Base-by-base conservation (phyloP, 2,113 vertebrate species). In the Oenanthe oenanthe region DNA sequence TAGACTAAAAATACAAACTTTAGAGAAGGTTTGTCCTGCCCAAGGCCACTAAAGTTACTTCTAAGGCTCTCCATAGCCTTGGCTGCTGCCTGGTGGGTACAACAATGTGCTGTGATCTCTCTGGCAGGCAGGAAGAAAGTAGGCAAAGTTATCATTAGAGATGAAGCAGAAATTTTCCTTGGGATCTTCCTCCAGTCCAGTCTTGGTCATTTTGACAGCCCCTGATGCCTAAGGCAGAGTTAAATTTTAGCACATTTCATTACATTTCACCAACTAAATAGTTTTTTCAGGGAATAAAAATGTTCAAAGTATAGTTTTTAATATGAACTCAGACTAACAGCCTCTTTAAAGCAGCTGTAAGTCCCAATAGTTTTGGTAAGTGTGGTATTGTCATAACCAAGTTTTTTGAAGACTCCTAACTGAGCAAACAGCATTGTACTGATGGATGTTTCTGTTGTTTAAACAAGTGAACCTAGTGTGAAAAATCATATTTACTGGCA, bases 321-420 rank as follows among this genome's bases (percentile, higher is more conserved):
- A 1, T 42, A 26, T 67, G 26, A 77, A 31, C 20, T 71, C 0
- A 0, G 43, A 18, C 38, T 77, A 21, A n/a, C 1, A 2, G 8
- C 31, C 5, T 45, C 77, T 45, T 54, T 29, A 45, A 47, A 54
- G 38, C 1, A 54, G 72, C 12, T 45, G 12, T 12, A 15, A 8
- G 5, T 58, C 29, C 36, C 45, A 15, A 32, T 75, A 28, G 17
- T 15, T 22, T 21, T 76, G 43, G 17, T 32, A 19, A 38, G 24
- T 4, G 4, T 28, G 50, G 6, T 31, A 10, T 31, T 20, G 4
- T n/a, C 8, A 7, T 10, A 28, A 9, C 58, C 56, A 45, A 29
- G 42, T 4, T 50, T 74, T 84, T 47, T 17, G 38, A 78, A 54
- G 38, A 24, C 42, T 57, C 12, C 10, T 77, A 24, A 36, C 42